Evolutionary conservation across 2,113 vertebrate species (phyloP), one percentile per base, ranked within the genome.

Genomic region (Peromyscus polionotus): DNA sequence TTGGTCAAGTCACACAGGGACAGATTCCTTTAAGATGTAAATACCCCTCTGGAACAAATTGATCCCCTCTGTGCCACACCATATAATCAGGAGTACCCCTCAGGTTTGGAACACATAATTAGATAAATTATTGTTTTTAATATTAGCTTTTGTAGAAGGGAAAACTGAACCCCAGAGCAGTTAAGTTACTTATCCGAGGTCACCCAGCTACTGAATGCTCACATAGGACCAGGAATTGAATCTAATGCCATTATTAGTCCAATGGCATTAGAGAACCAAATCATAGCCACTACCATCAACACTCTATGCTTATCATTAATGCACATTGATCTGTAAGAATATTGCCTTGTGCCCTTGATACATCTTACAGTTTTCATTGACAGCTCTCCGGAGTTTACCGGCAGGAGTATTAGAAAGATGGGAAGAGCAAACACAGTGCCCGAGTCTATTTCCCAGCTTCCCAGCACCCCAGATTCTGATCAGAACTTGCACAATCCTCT

Each of bases 401-500:
- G 24, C 57, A 26, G 45, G 7, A 67, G 73, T 39, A 24, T 24
- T 31, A 33, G 61, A 61, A 88, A 16, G 28, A 67, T 16, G 3
- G 80, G 20, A 91, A 96, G 39, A 45, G 14, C 75, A 39, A 89
- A 81, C 76, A 90, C 14, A 77, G 9, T 36, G 28, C 45, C 67
- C 36, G 93, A 61, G 19, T 88, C 16, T 65, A 28, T 45, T 54
- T 59, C 80, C 45, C 77, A 90, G 26, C 26, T 94, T 77, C 33
- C 51, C 51, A 72, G 39, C 51, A 83, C 63, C 83, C 45, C 48
- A 76, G 61, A 77, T 93, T 95, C 87, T 90, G 61, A 68, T 83
- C 91, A 91, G 80, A 92, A 88, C 48, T 97, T 97, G 70, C 83
- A 87, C 68, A 95, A 93, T 20, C 57, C 19, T 26, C 7, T 80